A percentile compares a stretch with the other conserved stretches of the same genome.
Evolutionary conservation across 1,140 invertebrate species (phyloP).

Genomic region (Neotoxoptera formosana): DNA sequence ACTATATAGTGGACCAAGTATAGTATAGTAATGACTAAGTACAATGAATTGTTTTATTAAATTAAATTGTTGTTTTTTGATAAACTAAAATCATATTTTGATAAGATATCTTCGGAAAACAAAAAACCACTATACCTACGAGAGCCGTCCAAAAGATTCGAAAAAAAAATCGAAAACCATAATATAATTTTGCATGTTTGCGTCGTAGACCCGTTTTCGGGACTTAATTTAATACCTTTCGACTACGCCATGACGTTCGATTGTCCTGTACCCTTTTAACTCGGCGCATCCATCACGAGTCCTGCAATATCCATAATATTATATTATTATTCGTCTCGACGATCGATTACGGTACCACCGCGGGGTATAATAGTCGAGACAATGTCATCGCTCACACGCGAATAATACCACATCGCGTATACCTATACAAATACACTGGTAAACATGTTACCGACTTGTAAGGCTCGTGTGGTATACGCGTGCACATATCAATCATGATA

Average conservation of each 20-base stretch:
- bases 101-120: too few species aligned
- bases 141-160: neutral
- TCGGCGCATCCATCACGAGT: neutral
- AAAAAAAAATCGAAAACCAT: neutral
- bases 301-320: neutral
- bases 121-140: neutral
- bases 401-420: too few species aligned
- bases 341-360: neutral
- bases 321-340: too few species aligned
- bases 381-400: neutral
- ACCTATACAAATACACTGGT: neutral
- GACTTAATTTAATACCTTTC: neutral
- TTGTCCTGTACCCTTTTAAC: neutral
- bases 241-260: neutral
- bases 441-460: neutral
- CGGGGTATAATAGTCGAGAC: neutral
- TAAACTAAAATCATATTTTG: too few species aligned
- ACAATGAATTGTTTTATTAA: too few species aligned
- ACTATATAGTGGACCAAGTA: too few species aligned
- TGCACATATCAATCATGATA: too few species aligned
- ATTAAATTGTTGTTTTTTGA: too few species aligned
- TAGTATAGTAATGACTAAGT: too few species aligned
- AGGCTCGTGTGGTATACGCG: neutral
- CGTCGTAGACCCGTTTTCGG: neutral
- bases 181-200: neutral